Evolutionary conservation across 2,797 vertebrate genomes (phyloP).

Genomic region (Ceryle rudis): DNA sequence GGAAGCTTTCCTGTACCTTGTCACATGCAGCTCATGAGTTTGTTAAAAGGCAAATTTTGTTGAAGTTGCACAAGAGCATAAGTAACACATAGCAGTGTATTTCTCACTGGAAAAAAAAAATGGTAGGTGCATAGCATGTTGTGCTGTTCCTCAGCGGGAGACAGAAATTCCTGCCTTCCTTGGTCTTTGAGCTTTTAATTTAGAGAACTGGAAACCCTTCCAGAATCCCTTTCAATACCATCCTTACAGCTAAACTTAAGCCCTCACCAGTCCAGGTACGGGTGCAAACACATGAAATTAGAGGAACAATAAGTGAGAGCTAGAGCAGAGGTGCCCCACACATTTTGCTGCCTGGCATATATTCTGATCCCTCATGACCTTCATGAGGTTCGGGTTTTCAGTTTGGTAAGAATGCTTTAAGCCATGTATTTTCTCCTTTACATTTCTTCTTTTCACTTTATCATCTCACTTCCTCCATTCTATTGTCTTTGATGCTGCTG

Average conservation of each 20-base stretch:
- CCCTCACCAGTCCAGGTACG: not conserved
- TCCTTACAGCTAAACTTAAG: not conserved
- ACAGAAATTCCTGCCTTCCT: not conserved
- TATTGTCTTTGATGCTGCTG: not conserved
- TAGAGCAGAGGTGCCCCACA: not conserved
- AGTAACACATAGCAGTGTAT: not conserved
- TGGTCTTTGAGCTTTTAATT: not conserved
- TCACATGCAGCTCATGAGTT: not conserved
- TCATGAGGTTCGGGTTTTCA: not conserved
- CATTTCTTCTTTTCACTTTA: constrained; percentile 31
- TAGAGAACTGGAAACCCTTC: not conserved
- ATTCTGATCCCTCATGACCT: not conserved
- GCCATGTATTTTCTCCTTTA: constrained; percentile 15
- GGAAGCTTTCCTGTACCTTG: not conserved
- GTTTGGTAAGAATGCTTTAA: not conserved
- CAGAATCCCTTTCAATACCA: not conserved
- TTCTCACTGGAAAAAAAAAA: not conserved
- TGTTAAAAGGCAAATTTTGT: not conserved
- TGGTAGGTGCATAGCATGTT: rapidly evolving
- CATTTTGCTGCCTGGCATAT: not conserved
- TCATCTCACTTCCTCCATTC: constrained; percentile 48
- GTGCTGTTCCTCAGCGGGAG: not conserved
- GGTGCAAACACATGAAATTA: not conserved
- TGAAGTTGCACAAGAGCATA: not conserved
- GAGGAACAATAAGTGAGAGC: not conserved